Evolutionary conservation across 2,113 vertebrate species (phyloP).

Genomic region (Lycaon pictus): DNA sequence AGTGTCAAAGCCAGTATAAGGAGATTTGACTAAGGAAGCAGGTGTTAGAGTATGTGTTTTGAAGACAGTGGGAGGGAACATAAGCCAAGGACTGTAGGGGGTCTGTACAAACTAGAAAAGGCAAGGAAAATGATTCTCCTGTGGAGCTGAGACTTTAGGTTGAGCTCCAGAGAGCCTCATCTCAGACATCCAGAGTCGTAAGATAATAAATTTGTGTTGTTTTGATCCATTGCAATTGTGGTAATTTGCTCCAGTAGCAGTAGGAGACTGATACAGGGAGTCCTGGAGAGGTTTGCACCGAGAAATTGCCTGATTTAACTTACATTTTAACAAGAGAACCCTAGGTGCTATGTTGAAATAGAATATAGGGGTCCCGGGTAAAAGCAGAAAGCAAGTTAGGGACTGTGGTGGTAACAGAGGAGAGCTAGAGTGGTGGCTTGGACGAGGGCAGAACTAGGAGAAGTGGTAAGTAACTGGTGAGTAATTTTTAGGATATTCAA

Average conservation of each 20-base stretch:
- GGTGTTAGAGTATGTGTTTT: not conserved
- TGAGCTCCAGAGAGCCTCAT: not conserved
- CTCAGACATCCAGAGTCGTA: not conserved
- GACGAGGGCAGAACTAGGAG: not conserved
- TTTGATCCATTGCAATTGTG: not conserved
- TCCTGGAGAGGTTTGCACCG: not conserved
- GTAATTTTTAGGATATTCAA: not conserved
- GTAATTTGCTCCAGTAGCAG: not conserved
- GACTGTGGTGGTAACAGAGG: not conserved
- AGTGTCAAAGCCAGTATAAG: not conserved
- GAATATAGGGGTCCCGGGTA: not conserved
- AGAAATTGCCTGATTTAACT: not conserved
- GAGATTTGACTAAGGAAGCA: not conserved
- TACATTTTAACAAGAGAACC: not conserved
- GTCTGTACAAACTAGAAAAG: not conserved
- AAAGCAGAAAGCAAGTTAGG: not conserved
- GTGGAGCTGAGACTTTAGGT: not conserved
- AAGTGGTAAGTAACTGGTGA: not conserved
- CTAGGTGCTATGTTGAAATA: not conserved
- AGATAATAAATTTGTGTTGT: not conserved
- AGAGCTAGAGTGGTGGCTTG: not conserved
- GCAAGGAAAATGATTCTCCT: not conserved
- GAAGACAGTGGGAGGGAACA: not conserved
- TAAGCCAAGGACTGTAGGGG: not conserved
- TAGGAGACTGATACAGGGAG: not conserved